Evolutionary conservation across 1,140 invertebrate genomes (phyloP).

Genomic region (Bombus difficillimus): DNA sequence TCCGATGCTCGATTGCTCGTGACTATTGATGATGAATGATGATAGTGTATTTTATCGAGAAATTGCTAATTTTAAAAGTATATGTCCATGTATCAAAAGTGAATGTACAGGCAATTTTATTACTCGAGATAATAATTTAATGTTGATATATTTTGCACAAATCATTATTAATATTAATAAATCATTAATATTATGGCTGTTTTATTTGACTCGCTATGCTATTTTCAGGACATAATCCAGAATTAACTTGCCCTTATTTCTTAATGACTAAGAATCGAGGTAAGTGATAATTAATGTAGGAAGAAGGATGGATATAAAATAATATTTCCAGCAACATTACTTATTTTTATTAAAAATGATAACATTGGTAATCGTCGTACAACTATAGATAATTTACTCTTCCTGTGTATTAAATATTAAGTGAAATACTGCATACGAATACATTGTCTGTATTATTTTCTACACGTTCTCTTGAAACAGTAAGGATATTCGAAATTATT

Average conservation of each 20-base stretch:
- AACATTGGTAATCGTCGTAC: slow-evolving; percentile 61
- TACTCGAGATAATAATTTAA: slow-evolving; percentile 71
- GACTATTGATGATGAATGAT: slow-evolving; percentile 44
- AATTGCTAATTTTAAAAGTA: slow-evolving; percentile 62
- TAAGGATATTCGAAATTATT: slow-evolving; percentile 1
- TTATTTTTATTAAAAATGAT: slow-evolving; percentile 71
- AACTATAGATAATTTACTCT: slow-evolving; percentile 65
- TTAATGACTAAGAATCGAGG: neutral
- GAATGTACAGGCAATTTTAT: slow-evolving; percentile 70
- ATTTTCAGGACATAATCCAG: slow-evolving; percentile 7
- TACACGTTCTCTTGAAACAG: slow-evolving; percentile 24
- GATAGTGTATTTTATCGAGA: slow-evolving; percentile 64
- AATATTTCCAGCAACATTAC: slow-evolving; percentile 44
- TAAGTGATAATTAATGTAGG: neutral
- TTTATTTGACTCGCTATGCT: neutral
- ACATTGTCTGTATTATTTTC: slow-evolving; percentile 62
- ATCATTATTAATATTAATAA: slow-evolving; percentile 69
- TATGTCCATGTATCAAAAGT: slow-evolving; percentile 64
- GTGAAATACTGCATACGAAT: slow-evolving; percentile 75
- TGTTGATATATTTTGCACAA: slow-evolving; percentile 72
- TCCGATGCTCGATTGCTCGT: slow-evolving; percentile 58
- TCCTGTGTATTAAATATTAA: slow-evolving; percentile 68
- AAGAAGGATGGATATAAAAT: neutral
- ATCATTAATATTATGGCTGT: slow-evolving; percentile 60
- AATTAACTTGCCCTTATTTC: neutral